Evolutionary conservation across 2,888 invertebrate genomes (phyloP), one percentile per base, ranked within the genome.

Genomic region (Thecocarcelia acutangulata): DNA sequence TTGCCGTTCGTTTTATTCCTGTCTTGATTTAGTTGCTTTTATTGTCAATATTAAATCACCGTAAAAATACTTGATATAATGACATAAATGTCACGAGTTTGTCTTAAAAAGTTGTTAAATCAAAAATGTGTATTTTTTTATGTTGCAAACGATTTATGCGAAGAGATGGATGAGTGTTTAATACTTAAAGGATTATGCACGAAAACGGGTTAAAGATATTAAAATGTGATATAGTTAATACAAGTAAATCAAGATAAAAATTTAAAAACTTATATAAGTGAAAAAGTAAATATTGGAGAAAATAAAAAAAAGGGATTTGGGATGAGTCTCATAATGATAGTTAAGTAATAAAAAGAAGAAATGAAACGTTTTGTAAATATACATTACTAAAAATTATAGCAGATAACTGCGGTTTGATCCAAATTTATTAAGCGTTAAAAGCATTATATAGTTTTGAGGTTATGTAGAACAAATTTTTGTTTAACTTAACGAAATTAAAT

Each of bases 1-100:
- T 28, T 28, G 28, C 9, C 4, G 37, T 33, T 33, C 5, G 13
- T 21, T n/a, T 15, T 19, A 11, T 42, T 11, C 6, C 21, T 24
- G 21, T 50, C 58, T 61, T 40, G 28, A 17, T 33, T 28, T n/a
- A n/a, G 37, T 48, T 48, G n/a, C 64, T 74, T 68, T 75, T 69
- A 69, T 76, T 73, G 59, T 66, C 66, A 52, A 59, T 73, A 59
- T 73, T 70, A 64, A 64, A 72, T 50, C 58, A 58, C 13, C 33
- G 58, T 72, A 50, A 56, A 63, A 58, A 56, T 78, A 59, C 12
- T 52, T 3, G 6, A 73, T 66, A 73, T 66, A 52, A 70, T 75
- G 75, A 64, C 50, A 70, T 76, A 76, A 46, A 44, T 78, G 66
- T 66, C 64, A 78, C 50, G 72, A 78, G 37, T 59, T 68, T 59